phyloP scores from a whole-genome alignment of 2,113 vertebrate species.

The Mastomys coucha region DNA sequence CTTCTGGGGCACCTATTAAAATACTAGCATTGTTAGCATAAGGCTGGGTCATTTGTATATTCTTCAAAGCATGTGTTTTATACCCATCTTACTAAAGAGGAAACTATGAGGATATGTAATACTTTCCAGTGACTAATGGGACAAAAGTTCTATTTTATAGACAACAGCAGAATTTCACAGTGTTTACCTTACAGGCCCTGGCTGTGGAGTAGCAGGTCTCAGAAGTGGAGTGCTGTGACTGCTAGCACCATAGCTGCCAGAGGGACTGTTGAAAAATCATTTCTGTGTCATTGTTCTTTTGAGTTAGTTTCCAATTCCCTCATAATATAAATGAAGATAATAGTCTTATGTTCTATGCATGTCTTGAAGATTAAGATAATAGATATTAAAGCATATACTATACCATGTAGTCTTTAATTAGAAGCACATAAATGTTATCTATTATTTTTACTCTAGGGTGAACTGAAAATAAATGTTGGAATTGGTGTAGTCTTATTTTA shows the following conservation, averaged over 20 bases:
- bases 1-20: background rate
- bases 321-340: background rate
- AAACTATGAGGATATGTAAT: background rate
- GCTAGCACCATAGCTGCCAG: background rate
- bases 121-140: slow-evolving; percentile 11
- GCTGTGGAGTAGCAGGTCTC: background rate
- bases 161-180: background rate
- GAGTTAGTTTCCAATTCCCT: slow-evolving; percentile 16
- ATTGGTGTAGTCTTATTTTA: slow-evolving; percentile 14
- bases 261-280: background rate
- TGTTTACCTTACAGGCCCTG: slow-evolving; percentile 2
- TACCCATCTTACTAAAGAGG: background rate
- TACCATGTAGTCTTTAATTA: background rate
- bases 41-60: background rate
- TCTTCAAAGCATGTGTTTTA: slow-evolving; percentile 29
- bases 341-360: background rate
- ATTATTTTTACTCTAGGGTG: slow-evolving; percentile 14
- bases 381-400: background rate
- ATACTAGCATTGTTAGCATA: slow-evolving; percentile 7
- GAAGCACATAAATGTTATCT: background rate
- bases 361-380: slow-evolving; percentile 39
- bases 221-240: background rate
- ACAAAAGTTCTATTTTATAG: background rate
- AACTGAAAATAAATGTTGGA: slow-evolving; percentile 36
- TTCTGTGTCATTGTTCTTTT: background rate